Conservation (phyloP, 2,113 vertebrate genomes). For the Indri indri region DNA sequence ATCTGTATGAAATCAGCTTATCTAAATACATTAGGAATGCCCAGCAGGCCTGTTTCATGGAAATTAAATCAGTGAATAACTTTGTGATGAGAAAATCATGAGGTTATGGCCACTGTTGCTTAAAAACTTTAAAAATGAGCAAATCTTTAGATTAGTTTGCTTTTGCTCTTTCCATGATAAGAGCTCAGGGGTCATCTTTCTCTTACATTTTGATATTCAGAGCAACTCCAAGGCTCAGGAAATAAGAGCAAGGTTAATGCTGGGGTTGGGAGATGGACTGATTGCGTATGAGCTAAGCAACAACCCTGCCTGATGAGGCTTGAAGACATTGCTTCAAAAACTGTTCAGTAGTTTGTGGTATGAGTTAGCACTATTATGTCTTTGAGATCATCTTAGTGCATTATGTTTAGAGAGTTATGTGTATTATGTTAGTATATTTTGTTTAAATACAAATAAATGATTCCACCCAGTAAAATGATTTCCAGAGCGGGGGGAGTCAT, state of each 20-base stretch:
- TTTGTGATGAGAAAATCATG: slow-evolving; percentile 40
- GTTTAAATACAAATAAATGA: background rate
- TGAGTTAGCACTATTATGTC: background rate
- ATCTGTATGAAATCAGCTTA: slow-evolving; percentile 49
- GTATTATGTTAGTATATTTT: background rate
- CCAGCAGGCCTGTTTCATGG: slow-evolving; percentile 22
- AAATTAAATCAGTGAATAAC: slow-evolving; percentile 52
- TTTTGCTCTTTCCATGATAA: background rate
- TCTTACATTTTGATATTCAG: background rate
- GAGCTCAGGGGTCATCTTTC: background rate
- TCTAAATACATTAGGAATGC: slow-evolving; percentile 45
- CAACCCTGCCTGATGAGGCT: background rate
- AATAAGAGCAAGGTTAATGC: background rate
- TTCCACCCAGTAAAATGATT: background rate
- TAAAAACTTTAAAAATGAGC: background rate
- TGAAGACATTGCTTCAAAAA: background rate
- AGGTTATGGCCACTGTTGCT: background rate
- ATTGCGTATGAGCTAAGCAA: background rate
- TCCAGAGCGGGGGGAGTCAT: background rate
- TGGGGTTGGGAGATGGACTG: background rate
- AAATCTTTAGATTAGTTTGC: background rate
- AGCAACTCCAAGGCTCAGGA: background rate
- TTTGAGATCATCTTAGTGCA: background rate
- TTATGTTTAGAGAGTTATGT: background rate
- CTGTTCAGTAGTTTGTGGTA: background rate